Evolutionary conservation across 92 coral and sea anemone species (phyloP), one percentile per base, ranked within the genome.

Genomic region (Chrysogorgia sp.): DNA sequence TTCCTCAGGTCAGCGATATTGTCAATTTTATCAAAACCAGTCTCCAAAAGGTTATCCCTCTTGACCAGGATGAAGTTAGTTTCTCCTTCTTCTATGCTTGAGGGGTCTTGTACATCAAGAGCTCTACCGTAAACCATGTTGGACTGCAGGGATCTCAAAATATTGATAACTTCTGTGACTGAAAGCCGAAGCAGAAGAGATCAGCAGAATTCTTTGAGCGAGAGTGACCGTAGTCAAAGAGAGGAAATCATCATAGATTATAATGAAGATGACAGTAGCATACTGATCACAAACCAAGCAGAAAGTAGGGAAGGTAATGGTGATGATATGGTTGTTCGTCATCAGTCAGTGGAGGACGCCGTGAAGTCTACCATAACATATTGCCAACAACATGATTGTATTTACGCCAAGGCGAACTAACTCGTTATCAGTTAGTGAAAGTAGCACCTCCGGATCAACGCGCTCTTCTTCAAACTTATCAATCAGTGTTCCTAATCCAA

Each of bases 21-120:
- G 64, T 40, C 52, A 57, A 74, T 40, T 74, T 74, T 67, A 74
- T 53, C 80, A 56, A 74, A 74, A 53, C 48, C 80, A 74, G 80
- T 74, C 48, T 58, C 19, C 64, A 74, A 40, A 31, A 57, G 66
- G 41, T 74, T 43, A 22, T 74, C 80, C 52, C 80, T 74, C 68
- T 41, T 41, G 41, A 74, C 52, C 68, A 74, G 66, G 80, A 74
- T 74, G 22, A 74, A 53, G 52, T 74, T 31, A 33, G 80, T 74
- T 74, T 74, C 80, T 74, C 80, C 80, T 10, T 74, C 80, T 31
- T 33, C 37, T 74, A 61, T 58, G 66, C 33, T 58, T 40, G 80
- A 74, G 24, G 63, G 69, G 52, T 60, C 81, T 49, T 48, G 63
- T 43, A 76, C 65, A 34, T 76, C 81, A 10, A 76, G 52, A 34